A percentile compares a stretch with the other conserved stretches of the same genome.
These are phyloP conservation scores for Holacanthella duospinosa DNA, from an alignment of 2,888 invertebrate species.

Conservation along the genomic window DNA sequence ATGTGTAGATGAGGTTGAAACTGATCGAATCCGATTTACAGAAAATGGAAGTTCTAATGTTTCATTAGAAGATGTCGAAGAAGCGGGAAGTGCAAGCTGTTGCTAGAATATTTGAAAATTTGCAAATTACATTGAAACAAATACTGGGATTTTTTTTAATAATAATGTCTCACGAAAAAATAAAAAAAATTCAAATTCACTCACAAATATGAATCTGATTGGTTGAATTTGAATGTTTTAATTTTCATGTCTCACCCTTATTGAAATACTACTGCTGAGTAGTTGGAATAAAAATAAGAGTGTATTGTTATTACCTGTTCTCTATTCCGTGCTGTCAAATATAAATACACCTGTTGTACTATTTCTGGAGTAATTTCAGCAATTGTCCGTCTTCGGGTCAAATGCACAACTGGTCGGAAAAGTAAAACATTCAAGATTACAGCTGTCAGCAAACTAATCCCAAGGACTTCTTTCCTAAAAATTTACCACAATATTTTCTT, in stretches of 20 bases:
- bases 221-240: no score
- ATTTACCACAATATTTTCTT: conserved; percentile 13
- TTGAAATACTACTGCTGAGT: no score
- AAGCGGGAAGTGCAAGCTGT: conserved; percentile 7
- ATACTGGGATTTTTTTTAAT: no score
- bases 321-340: not conserved
- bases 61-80: not conserved
- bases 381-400: conserved; percentile 29
- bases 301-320: not conserved
- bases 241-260: no score
- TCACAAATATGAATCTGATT: no score
- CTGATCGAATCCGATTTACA: conserved; percentile 18
- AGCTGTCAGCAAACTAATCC: conserved; percentile 63
- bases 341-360: not conserved
- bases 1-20: conserved; percentile 24
- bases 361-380: not conserved
- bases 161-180: no score
- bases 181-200: no score
- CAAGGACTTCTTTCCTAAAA: conserved; percentile 62
- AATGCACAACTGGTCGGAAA: conserved; percentile 32
- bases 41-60: not conserved
- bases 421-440: conserved; percentile 31
- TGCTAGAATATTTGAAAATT: not conserved
- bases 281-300: no score
- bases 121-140: no score